Conservation (phyloP, 1,140 invertebrate genomes). For the Lycorma delicatula region DNA sequence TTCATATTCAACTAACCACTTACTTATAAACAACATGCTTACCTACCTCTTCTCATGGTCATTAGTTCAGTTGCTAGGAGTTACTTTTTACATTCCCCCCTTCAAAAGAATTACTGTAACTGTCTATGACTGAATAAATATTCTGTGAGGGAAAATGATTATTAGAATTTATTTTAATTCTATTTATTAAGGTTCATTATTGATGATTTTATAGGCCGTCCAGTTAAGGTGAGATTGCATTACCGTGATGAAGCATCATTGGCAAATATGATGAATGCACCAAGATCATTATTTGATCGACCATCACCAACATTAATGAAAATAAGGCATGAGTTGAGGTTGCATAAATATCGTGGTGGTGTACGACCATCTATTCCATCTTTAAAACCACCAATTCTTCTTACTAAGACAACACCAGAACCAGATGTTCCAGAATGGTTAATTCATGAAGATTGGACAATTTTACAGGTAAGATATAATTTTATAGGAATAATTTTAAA, state of each 20-base stretch:
- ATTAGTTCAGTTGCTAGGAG: too few species aligned
- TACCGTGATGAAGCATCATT: constrained; percentile 61
- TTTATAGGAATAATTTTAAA: too few species aligned
- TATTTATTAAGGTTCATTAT: too few species aligned
- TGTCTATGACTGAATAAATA: too few species aligned
- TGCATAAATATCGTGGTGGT: constrained; percentile 59
- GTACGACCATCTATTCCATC: constrained; percentile 50
- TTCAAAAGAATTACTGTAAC: too few species aligned
- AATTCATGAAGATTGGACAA: constrained; percentile 79
- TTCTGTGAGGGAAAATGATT: too few species aligned
- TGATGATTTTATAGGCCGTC: too few species aligned
- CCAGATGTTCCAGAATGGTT: constrained; percentile 73
- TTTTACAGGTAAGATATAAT: constrained; percentile 60
- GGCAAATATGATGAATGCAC: constrained; percentile 59
- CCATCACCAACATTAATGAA: constrained; percentile 67
- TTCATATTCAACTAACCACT: too few species aligned
- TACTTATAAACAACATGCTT: too few species aligned
- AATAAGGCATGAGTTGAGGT: constrained; percentile 63
- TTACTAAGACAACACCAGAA: constrained; percentile 36
- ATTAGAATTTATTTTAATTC: too few species aligned
- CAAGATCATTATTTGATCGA: constrained; percentile 80
- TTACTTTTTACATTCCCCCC: too few species aligned
- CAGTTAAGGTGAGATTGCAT: constrained; percentile 42
- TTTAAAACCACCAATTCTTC: constrained; percentile 43
- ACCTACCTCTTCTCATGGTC: too few species aligned